Base-by-base conservation (phyloP, 2,797 vertebrate species). In the Bufotes viridis region DNA sequence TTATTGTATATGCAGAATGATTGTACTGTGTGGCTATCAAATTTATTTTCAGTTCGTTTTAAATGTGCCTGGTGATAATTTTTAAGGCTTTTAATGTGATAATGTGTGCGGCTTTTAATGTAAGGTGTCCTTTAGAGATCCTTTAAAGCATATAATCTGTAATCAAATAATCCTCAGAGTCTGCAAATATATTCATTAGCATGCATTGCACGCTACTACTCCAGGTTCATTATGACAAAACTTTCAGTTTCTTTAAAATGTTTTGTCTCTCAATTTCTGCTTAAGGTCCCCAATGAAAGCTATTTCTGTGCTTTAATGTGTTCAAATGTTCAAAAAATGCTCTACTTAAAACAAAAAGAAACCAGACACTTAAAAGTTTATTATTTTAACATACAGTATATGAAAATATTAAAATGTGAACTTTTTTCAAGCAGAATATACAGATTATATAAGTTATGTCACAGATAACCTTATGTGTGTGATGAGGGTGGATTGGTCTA, bases 151-250 rank as follows among this genome's bases (percentile, higher is more conserved):
- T 26, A 83, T 72, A 83, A 83, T 72, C 81, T 29, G 65, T 72
- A 83, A 83, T 83, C 81, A 83, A 83, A 67, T 24, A 51, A 53
- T 70, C 81, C 51, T 24, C 65, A 51, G 49, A 34, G 81, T 69
- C 42, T 18, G n/a, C 65, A 83, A 83, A 26, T 83, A 83, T 57
- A 83, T 70, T 83, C 51, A 83, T 83, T 83, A 72, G 81, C 20
- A 72, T 70, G 81, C 65, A 61, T 51, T 67, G 18, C 49, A 72
- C 49, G 5, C 65, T 83, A 53, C 51, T 72, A 70, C 17, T n/a
- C 51, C 26, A 70, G 24, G 81, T 55, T 70, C 65, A 83, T 72
- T 72, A 83, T 57, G 15, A 72, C 51, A 14, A 57, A 51, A 83
- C 81, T 72, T 75, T 75, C 72, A 75, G 20, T 22, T 18, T 53